A percentile compares a stretch with the other conserved stretches of the same genome.
These are phyloP conservation scores for Cyphomyrus plagiostoma DNA, from an alignment of 2,113 vertebrate species.

Conservation along the genomic window DNA sequence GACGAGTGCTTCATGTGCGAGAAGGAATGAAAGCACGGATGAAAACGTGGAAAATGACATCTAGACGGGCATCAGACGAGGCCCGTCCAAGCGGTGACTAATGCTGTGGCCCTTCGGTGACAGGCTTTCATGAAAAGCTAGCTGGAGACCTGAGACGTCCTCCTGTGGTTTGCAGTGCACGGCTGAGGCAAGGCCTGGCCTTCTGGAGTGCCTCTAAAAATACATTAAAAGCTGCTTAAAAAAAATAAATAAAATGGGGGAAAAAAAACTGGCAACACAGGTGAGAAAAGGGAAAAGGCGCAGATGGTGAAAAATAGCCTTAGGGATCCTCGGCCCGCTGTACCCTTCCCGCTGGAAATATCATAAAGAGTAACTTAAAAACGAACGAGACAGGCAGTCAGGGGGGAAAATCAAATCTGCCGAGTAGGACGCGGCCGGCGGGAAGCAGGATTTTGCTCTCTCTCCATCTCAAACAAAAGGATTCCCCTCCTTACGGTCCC, in stretches of 20 bases:
- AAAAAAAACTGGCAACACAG: conserved; percentile 7
- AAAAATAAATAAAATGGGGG: neutral
- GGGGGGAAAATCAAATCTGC: neutral
- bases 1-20: neutral
- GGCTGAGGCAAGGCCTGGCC: neutral
- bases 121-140: neutral
- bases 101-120: neutral
- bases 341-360: conserved; percentile 3
- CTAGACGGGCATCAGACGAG: neutral
- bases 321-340: neutral
- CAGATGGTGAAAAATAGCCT: conserved; percentile 4
- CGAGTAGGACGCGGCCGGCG: neutral
- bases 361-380: conserved; percentile 6
- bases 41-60: neutral
- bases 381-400: conserved; percentile 11
- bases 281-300: conserved; percentile 4
- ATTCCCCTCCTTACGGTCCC: neutral
- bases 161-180: neutral
- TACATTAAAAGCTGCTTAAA: neutral
- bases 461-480: neutral
- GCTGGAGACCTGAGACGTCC: neutral
- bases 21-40: neutral
- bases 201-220: conserved; percentile 1
- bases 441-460: neutral
- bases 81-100: neutral